Conservation (phyloP, 2,888 invertebrate genomes). For the Acheta domesticus region DNA sequence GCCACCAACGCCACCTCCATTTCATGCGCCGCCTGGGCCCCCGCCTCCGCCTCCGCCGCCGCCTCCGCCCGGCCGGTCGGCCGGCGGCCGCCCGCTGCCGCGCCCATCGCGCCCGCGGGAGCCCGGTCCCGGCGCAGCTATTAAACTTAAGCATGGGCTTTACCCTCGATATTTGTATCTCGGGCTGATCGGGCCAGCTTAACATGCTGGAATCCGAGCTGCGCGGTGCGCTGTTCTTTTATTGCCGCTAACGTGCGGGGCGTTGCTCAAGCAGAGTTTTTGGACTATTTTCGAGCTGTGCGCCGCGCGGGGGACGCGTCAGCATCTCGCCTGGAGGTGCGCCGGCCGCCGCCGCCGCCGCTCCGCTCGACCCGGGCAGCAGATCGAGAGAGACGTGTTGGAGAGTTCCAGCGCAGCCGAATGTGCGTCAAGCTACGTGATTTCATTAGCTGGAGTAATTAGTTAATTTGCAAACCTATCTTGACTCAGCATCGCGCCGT, state of each 20-base stretch:
- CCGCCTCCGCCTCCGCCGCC: not conserved
- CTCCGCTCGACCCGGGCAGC: too few species aligned
- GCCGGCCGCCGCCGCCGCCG: too few species aligned
- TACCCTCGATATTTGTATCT: slow-evolving; percentile 18
- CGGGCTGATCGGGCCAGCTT: slow-evolving; percentile 18
- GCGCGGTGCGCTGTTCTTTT: slow-evolving; percentile 1
- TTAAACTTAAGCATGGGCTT: slow-evolving; percentile 18
- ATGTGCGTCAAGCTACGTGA: not conserved
- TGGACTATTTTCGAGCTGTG: not conserved
- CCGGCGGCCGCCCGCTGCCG: not conserved
- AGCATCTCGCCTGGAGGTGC: too few species aligned
- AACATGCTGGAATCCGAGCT: not conserved
- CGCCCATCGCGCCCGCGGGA: not conserved
- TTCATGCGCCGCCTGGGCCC: not conserved
- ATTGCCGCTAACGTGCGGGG: slow-evolving; percentile 7
- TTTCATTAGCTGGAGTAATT: slow-evolving; percentile 18
- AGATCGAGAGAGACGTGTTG: too few species aligned
- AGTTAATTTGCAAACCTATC: slow-evolving; percentile 18
- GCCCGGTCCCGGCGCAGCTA: not conserved
- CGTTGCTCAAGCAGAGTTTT: not conserved
- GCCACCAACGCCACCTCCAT: not conserved
- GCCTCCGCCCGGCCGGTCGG: not conserved
- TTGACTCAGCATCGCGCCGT: not conserved
- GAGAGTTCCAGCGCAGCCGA: too few species aligned
- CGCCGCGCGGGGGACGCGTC: too few species aligned